A percentile compares a stretch with the other conserved stretches of the same genome.
Evolutionary conservation across 2,888 invertebrate species (phyloP).

Genomic region (Protonemura montana): DNA sequence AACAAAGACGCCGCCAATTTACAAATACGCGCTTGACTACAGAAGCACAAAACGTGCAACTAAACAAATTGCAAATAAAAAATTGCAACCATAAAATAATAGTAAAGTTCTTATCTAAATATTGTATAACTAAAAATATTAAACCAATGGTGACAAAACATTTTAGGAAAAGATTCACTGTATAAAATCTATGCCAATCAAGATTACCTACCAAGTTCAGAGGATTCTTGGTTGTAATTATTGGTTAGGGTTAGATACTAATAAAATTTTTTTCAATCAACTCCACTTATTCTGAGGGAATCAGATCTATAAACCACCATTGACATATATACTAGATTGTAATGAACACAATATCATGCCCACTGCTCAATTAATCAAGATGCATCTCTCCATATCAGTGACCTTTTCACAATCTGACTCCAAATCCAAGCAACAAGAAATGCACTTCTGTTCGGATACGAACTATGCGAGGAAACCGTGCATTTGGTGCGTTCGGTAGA

Average conservation of each 20-base stretch:
- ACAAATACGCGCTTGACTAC: not conserved
- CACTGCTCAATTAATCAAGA: conserved; percentile 7
- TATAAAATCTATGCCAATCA: not conserved
- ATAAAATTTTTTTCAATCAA: too few species aligned
- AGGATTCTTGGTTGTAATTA: too few species aligned
- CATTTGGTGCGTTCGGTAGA: conserved; percentile 14
- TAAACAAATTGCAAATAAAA: conserved; percentile 22
- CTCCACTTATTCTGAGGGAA: not conserved
- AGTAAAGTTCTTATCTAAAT: not conserved
- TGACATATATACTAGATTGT: conserved; percentile 12
- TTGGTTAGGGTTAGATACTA: too few species aligned
- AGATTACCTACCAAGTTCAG: too few species aligned
- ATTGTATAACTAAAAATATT: not conserved
- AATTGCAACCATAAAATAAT: not conserved
- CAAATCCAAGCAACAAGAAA: not conserved
- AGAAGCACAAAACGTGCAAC: conserved; percentile 1
- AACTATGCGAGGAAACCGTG: not conserved
- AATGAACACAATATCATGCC: conserved; percentile 5
- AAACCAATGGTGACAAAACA: not conserved
- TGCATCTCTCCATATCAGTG: not conserved
- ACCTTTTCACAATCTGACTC: not conserved
- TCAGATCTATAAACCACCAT: not conserved
- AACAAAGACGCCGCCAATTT: not conserved
- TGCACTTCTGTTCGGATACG: not conserved
- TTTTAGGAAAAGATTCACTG: not conserved